These are phyloP conservation scores for Epinotia ramella DNA, from an alignment of 2,888 invertebrate genomes.

Conservation along the genomic window DNA sequence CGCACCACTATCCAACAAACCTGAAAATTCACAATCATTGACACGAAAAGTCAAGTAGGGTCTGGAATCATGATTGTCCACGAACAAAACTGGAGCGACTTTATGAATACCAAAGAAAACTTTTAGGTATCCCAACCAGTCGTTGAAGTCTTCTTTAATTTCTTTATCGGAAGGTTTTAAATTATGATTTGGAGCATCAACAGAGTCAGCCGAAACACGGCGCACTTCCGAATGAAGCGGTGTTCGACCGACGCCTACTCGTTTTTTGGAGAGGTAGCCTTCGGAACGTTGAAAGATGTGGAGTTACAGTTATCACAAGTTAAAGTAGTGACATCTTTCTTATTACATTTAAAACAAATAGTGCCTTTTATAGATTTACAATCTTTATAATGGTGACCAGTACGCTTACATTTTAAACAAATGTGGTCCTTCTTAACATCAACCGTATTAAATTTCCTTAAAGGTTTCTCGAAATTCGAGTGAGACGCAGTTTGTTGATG, in stretches of 20 bases:
- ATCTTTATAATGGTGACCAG: slow-evolving; percentile 14
- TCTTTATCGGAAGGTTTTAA: background rate
- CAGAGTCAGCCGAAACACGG: slow-evolving; percentile 6
- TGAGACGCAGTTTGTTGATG: background rate
- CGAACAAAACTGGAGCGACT: slow-evolving; percentile 5
- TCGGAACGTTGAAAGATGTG: background rate
- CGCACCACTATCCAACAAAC: slow-evolving; percentile 30
- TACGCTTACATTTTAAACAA: background rate
- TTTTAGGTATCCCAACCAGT: slow-evolving; percentile 6
- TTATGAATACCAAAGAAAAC: slow-evolving; percentile 12
- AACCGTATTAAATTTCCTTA: background rate
- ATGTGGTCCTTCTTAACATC: background rate
- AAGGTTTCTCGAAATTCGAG: slow-evolving; percentile 1
- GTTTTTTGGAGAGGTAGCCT: slow-evolving; percentile 11
- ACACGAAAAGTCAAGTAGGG: slow-evolving; percentile 15
- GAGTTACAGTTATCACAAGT: background rate
- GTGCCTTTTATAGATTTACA: slow-evolving; percentile 1
- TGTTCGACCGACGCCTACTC: slow-evolving; percentile 13
- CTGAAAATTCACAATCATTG: background rate
- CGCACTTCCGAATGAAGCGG: slow-evolving; percentile 7
- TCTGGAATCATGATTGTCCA: slow-evolving; percentile 12
- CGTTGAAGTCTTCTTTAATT: background rate
- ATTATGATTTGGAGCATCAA: background rate
- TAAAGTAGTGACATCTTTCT: slow-evolving; percentile 1
- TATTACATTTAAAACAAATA: slow-evolving; percentile 18